phyloP scores from a whole-genome alignment of 2,797 vertebrate species.

The Molossus molossus region DNA sequence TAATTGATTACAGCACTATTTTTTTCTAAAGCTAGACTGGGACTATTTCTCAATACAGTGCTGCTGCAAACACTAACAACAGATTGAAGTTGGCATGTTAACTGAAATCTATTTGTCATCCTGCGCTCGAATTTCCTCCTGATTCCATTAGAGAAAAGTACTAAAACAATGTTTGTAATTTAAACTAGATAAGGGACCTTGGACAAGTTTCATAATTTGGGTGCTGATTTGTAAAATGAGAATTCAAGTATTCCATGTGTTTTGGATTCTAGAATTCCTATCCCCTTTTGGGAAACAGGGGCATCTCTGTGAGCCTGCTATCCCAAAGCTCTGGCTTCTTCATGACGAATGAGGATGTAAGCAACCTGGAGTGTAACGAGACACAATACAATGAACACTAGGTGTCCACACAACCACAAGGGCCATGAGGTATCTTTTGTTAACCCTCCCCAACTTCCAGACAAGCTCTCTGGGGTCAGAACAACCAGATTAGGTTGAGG shows the following conservation, averaged over 20 bases:
- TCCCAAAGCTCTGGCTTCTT: constrained; percentile 34
- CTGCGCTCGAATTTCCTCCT: constrained; percentile 63
- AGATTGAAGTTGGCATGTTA: constrained; percentile 44
- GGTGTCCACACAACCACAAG: not conserved
- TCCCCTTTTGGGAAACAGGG: not conserved
- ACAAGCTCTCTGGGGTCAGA: not conserved
- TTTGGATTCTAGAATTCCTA: not conserved
- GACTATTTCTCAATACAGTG: not conserved
- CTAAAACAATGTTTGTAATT: constrained; percentile 56
- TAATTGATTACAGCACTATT: constrained; percentile 50
- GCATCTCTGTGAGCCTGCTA: not conserved
- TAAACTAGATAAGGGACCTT: constrained; percentile 46
- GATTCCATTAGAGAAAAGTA: constrained; percentile 65
- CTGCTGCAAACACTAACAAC: not conserved
- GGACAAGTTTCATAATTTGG: not conserved
- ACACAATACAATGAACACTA: not conserved
- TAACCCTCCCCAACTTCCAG: constrained; percentile 27
- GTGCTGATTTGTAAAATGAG: not conserved
- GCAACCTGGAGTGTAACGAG: not conserved
- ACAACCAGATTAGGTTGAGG: constrained; percentile 43
- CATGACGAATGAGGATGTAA: not conserved
- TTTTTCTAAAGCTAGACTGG: constrained; percentile 41
- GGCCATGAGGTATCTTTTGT: not conserved
- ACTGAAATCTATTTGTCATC: constrained; percentile 55
- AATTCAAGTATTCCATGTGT: not conserved